Base-by-base conservation (phyloP, 2,888 invertebrate species). In the Agriopis leucophaearia region DNA sequence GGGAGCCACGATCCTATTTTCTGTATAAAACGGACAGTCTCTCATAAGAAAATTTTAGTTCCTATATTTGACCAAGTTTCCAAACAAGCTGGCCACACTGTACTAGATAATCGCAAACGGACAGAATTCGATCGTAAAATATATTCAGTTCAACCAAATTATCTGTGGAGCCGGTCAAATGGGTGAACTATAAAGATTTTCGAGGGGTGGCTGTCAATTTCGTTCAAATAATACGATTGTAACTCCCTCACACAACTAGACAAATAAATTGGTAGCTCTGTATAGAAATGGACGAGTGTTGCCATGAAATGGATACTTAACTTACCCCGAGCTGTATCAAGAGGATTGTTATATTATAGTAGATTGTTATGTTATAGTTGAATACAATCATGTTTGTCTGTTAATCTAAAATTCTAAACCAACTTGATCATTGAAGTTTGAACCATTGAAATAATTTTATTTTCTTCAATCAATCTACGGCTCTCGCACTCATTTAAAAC, bases 301-400 rank as follows among this genome's bases (percentile, higher is more conserved):
- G 66, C 70, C 60, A 75, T 78, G 70, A 73, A 78, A 74, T 74
- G 76, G 74, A 73, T 74, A 77, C 71, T 72, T 74, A 74, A 77
- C 71, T 72, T 74, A 74, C 73, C 74, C 71, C 13, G 36, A 54
- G 36, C 40, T 69, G 12, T 45, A 40, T 50, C 56, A 48, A 27
- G 10, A 51, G 16, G 13, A 50, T 42, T 44, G 12, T 18, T 27
- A 40, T 44, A 15, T 18, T n/a, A n/a, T n/a, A n/a, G n/a, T n/a
- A n/a, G n/a, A n/a, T n/a, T 5, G 10, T 12, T 8, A 45, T 8
- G 7, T 15, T 8, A 35, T n/a, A 16, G n/a, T 27, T 18, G 10
- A 44, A 42, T 8, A 27, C 10, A 18, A 55, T 27, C 27, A 15
- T 36, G 57, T 47, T 18, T 51, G 51, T 54, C 18, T 64, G 52